phyloP scores from a whole-genome alignment of 2,888 invertebrate species.

The Lasiommata megera region DNA sequence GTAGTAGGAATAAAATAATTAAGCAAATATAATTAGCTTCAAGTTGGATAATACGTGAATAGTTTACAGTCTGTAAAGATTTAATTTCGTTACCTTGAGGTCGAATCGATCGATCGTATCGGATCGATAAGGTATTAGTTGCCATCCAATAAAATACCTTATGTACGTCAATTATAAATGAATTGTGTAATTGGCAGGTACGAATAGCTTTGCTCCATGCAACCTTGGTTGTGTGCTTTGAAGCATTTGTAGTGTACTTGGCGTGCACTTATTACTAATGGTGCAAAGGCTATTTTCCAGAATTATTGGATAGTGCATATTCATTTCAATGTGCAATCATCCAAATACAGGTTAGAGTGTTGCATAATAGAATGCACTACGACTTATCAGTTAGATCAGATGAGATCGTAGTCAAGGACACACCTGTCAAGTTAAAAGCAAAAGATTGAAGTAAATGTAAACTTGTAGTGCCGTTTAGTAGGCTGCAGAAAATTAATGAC shows the following conservation, averaged over 20 bases:
- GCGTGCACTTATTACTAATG: not conserved
- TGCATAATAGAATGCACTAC: not conserved
- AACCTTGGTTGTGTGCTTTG: conserved; percentile 3
- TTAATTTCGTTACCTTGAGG: not conserved
- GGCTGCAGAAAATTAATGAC: too few relatives aligned
- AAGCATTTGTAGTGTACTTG: not conserved
- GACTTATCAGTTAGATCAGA: conserved; percentile 1
- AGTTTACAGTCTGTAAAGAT: not conserved
- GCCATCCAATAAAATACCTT: conserved; percentile 12
- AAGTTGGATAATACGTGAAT: too few relatives aligned
- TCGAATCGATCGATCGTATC: conserved; percentile 21
- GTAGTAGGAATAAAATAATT: too few relatives aligned
- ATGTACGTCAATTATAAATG: conserved; percentile 24
- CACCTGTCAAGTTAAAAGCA: not conserved
- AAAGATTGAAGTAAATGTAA: not conserved
- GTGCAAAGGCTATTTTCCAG: not conserved
- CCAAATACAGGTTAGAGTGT: not conserved
- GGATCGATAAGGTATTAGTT: conserved; percentile 12
- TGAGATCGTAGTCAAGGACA: not conserved
- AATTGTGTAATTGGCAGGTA: conserved; percentile 20
- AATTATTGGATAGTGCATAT: not conserved
- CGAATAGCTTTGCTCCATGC: conserved; percentile 18
- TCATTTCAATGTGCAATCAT: conserved; percentile 9
- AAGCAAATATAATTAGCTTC: too few relatives aligned
- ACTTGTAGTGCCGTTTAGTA: too few relatives aligned